phyloP scores from a whole-genome alignment of 2,113 vertebrate genomes.

The Rhizomys pruinosus region DNA sequence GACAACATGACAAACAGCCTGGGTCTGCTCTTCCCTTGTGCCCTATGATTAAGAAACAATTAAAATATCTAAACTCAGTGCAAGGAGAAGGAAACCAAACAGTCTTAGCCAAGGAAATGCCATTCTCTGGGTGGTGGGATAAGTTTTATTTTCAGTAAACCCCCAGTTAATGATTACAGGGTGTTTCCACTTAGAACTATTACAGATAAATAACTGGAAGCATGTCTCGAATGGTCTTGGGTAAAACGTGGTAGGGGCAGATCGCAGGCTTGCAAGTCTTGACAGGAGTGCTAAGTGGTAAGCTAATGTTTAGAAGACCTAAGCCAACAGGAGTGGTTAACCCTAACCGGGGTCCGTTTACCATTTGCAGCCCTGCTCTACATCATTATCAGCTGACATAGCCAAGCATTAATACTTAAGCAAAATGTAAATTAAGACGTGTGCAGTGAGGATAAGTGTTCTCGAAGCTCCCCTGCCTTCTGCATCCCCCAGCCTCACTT shows the following conservation, averaged over 20 bases:
- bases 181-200: background rate
- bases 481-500: background rate
- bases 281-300: background rate
- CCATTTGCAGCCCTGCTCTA: background rate
- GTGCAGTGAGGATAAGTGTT: background rate
- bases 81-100: conserved; percentile 19
- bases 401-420: background rate
- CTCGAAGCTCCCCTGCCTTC: background rate
- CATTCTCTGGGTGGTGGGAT: background rate
- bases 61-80: conserved; percentile 48
- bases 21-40: conserved; percentile 88
- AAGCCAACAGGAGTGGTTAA: background rate
- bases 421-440: conserved; percentile 29
- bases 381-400: background rate
- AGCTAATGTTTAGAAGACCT: conserved; percentile 6
- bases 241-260: background rate
- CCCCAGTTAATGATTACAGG: conserved; percentile 34
- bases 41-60: conserved; percentile 56
- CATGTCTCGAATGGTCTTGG: background rate
- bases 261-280: background rate
- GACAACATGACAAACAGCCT: conserved; percentile 99
- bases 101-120: conserved; percentile 40
- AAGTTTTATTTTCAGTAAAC: conserved; percentile 42
- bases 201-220: background rate
- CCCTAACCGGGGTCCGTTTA: background rate